Conservation (phyloP, 2,113 vertebrate genomes). For the Cathartes aura region DNA sequence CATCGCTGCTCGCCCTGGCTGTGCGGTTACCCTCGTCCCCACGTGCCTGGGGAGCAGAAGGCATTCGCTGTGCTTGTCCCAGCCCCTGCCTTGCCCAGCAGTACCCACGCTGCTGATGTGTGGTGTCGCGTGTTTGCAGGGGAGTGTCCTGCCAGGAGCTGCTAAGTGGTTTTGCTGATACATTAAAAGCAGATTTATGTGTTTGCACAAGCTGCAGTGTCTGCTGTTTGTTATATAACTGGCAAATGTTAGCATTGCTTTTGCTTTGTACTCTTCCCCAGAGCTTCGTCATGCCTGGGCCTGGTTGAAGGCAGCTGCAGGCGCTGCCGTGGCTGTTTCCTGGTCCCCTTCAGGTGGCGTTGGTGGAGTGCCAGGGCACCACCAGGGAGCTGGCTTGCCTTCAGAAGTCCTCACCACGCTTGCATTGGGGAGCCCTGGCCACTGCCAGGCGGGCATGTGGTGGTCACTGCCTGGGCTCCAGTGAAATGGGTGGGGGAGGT, state of each 20-base stretch:
- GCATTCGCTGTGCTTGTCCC: rapidly evolving
- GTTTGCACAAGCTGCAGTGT: background rate
- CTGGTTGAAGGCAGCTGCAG: background rate
- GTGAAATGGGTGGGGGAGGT: rapidly evolving
- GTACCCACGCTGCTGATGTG: rapidly evolving
- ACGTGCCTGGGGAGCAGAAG: background rate
- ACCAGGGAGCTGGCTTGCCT: background rate
- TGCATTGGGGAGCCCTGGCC: rapidly evolving
- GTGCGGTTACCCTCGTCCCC: background rate
- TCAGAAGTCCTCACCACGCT: background rate
- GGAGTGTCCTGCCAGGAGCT: background rate
- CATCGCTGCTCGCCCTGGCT: rapidly evolving
- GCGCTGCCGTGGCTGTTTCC: rapidly evolving
- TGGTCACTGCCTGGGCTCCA: background rate
- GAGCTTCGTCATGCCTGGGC: rapidly evolving
- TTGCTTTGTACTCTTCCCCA: background rate
- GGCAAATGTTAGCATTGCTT: background rate
- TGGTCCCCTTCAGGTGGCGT: background rate
- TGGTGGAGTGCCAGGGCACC: background rate
- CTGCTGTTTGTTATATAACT: background rate
- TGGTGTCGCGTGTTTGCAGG: background rate
- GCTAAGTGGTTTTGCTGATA: background rate
- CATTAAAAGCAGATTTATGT: background rate
- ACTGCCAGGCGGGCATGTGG: background rate
- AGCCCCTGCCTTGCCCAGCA: background rate